Base-by-base conservation (phyloP, 2,888 invertebrate genomes). In the Ellobium chinense region DNA sequence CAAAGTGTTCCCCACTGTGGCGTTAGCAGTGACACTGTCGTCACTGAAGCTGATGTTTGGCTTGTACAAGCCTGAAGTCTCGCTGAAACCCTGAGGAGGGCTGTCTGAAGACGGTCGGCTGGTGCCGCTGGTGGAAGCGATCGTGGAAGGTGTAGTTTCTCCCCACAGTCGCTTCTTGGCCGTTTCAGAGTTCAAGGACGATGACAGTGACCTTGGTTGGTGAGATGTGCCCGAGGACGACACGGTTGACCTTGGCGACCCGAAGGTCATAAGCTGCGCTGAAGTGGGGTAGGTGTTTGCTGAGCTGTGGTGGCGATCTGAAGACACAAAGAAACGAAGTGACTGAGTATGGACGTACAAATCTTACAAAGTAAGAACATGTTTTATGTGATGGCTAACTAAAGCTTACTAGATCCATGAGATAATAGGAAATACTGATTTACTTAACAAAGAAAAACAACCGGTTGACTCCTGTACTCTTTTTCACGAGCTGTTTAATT, bases 31-130 rank as follows among this genome's bases (percentile, higher is more conserved):
- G 24, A 88, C 89, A 84, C 89, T 89, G 83, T 90, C 90, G 60
- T 90, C 90, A 85, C 90, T 90, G 82, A 90, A 89, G 80, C 90
- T 90, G 68, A 90, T 90, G 81, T 90, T 90, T 68, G 89, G 84
- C 31, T 39, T 70, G 81, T 78, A 83, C 66, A 21, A 21, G 39
- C 21, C 68, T 29, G 76, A 75, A 24, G 66, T 46, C 58, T 75
- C 68, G 18, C 77, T n/a, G 29, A 79, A 24, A 56, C 81, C 66
- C 9, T 70, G 68, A 9, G 21, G 56, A 9, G 54, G 70, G 54
- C 58, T 58, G 37, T 66, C 68, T 46, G 54, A 62, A 18, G 62
- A 72, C 60, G 66, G 65, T 63, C 69, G 29, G 18, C 21, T 62
- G 27, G 69, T 60, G 21, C 14, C 46, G 21, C 4, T 39, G 46